Evolutionary conservation across 1,140 invertebrate genomes (phyloP).

Genomic region (Gryllus bimaculatus): DNA sequence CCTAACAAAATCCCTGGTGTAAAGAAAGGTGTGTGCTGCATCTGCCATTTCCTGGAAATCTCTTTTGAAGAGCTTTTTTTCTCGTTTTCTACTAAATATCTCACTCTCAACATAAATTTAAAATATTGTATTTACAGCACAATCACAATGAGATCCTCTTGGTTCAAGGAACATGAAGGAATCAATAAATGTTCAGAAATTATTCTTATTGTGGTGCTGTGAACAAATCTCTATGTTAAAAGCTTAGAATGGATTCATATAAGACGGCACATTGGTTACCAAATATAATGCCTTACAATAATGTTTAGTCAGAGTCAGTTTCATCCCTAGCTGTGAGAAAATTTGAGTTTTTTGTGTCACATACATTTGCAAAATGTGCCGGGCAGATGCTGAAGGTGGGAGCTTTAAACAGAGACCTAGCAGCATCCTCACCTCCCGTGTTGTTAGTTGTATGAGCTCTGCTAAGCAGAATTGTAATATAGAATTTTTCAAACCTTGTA

Average conservation of each 20-base stretch:
- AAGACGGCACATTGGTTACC: neutral
- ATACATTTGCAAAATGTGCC: slow-evolving; percentile 1
- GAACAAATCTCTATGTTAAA: neutral
- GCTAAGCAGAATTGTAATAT: slow-evolving; percentile 7
- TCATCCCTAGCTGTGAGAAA: neutral
- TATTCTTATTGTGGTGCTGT: neutral
- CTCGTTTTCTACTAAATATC: neutral
- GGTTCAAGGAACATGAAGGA: neutral
- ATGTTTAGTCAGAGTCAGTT: slow-evolving; percentile 1
- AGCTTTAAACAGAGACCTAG: neutral
- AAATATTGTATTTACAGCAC: neutral
- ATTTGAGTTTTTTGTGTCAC: neutral
- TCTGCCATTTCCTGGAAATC: neutral
- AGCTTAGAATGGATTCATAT: neutral
- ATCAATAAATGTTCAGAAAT: neutral
- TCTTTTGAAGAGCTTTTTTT: neutral
- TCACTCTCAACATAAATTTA: neutral
- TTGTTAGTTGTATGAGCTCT: slow-evolving; percentile 7
- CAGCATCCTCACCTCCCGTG: neutral
- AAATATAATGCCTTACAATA: slow-evolving; percentile 2
- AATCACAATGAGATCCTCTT: neutral
- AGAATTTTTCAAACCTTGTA: slow-evolving; percentile 12
- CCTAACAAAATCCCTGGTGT: neutral
- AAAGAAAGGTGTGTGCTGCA: neutral
- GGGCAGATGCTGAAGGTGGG: slow-evolving; percentile 2